These are phyloP conservation scores for Falco berigora DNA, from an alignment of 2,797 vertebrate species.

Conservation along the genomic window DNA sequence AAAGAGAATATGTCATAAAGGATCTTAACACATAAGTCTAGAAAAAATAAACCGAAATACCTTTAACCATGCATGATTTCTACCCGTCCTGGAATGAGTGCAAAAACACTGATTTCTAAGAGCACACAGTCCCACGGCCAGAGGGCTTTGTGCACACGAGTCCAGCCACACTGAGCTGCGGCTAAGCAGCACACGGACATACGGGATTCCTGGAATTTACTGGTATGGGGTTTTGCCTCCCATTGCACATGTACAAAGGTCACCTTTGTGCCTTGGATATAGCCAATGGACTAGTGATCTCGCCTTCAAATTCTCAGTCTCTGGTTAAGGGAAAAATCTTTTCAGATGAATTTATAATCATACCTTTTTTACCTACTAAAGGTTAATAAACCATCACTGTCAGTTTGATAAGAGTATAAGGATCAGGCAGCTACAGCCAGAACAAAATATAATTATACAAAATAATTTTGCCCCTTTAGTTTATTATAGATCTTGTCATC, in stretches of 20 bases:
- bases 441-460: not conserved
- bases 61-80: not conserved
- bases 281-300: not conserved
- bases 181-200: not conserved
- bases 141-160: not conserved
- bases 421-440: not conserved
- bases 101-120: not conserved
- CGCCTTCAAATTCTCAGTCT: not conserved
- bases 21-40: not conserved
- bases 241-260: accelerated
- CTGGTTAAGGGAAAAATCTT: not conserved
- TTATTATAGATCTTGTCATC: slow-evolving; percentile 1
- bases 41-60: not conserved
- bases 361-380: not conserved
- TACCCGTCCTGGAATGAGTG: accelerated
- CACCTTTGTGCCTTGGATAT: not conserved
- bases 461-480: not conserved
- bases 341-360: not conserved
- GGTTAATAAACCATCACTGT: not conserved
- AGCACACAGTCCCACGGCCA: not conserved
- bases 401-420: not conserved
- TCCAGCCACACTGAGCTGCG: accelerated
- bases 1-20: not conserved
- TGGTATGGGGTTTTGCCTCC: not conserved
- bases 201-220: not conserved